Percentiles rank a stretch among this genome's conserved stretches.
phyloP scores from a whole-genome alignment of 2,888 invertebrate genomes.

The Tipula vernalis region DNA sequence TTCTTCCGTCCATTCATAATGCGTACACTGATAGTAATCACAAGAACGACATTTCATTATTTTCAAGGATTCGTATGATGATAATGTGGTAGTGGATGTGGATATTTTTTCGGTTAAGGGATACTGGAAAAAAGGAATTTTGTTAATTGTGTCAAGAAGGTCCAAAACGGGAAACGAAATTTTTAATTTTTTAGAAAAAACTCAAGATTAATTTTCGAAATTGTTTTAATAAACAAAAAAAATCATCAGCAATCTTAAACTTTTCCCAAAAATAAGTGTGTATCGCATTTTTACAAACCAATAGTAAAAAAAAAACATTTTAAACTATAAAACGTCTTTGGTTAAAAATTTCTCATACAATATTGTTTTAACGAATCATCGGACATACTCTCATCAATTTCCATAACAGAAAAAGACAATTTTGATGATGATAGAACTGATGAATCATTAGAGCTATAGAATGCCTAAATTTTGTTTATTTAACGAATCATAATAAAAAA shows the following conservation, averaged over 20 bases:
- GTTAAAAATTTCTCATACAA: background rate
- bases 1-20: background rate
- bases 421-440: background rate
- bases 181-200: background rate
- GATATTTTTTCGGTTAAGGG: background rate
- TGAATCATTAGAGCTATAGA: background rate
- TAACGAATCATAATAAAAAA: background rate
- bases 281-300: background rate
- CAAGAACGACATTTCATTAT: background rate
- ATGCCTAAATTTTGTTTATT: background rate
- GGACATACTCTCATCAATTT: background rate
- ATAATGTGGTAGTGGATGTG: background rate
- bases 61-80: background rate
- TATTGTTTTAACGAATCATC: slow-evolving; percentile 4
- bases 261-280: background rate
- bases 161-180: background rate
- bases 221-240: background rate
- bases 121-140: slow-evolving; percentile 6
- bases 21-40: slow-evolving; percentile 6
- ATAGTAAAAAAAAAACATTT: background rate
- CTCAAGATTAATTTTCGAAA: background rate
- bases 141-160: background rate
- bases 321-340: background rate
- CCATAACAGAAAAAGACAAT: background rate
- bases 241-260: background rate